phyloP scores from a whole-genome alignment of 2,113 vertebrate genomes.

The Glareola pratincola region DNA sequence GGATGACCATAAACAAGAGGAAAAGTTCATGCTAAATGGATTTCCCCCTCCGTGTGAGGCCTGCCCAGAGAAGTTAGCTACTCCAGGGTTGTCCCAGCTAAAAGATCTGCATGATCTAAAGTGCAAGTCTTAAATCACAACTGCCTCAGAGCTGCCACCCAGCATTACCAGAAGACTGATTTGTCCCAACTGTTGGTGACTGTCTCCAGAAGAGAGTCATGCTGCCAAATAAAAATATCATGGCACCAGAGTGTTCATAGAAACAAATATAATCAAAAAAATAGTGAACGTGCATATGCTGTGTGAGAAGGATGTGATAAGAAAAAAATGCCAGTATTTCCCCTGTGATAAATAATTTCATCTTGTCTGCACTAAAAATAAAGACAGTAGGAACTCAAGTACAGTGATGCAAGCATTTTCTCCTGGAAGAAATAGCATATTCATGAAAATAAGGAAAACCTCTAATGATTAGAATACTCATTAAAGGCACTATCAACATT shows the following conservation, averaged over 20 bases:
- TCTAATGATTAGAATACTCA: background rate
- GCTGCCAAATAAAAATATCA: background rate
- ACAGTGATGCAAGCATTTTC: background rate
- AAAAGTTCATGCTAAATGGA: background rate
- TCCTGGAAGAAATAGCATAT: background rate
- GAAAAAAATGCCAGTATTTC: background rate
- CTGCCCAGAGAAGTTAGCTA: background rate
- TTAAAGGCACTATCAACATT: background rate
- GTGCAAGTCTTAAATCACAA: background rate
- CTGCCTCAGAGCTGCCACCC: background rate
- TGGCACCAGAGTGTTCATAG: background rate
- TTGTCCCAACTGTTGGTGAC: background rate
- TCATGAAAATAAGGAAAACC: background rate
- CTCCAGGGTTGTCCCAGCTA: background rate
- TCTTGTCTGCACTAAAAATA: background rate
- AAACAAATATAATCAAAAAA: background rate
- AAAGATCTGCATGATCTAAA: background rate
- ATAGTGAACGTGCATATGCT: background rate
- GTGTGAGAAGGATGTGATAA: background rate
- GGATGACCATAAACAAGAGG: background rate
- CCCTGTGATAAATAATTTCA: background rate
- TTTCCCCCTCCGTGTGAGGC: background rate
- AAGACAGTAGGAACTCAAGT: background rate
- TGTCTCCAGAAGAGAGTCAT: background rate
- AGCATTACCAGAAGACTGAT: background rate